Evolutionary conservation across 2,113 vertebrate species (phyloP), one percentile per base, ranked within the genome.

Genomic region (Aegotheles bennettii): DNA sequence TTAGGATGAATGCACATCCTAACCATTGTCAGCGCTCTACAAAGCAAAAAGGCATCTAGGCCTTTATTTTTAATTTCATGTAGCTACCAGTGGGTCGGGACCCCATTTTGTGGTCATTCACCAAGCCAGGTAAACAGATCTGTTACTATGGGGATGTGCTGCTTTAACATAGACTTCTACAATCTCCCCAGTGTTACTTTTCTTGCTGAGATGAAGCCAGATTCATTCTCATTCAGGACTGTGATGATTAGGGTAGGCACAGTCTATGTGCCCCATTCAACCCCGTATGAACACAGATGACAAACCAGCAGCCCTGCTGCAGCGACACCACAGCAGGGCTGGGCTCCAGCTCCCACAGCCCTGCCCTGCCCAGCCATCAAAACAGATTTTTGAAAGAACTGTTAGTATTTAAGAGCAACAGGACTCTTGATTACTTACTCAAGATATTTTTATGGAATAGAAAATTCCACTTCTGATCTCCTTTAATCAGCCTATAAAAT

Each of bases 251-350:
- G 21, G 29, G 16, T 6, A 51, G 35, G 48, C n/a, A 73, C 36
- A 65, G 50, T 12, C 35, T 14, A 12, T 2, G 3, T 23, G 13
- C 11, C 43, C 11, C 42, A 6, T 11, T 23, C 45, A 38, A 11
- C 16, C 13, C 6, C 1, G 6, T 18, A 10, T 0, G 2, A 76
- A 15, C 25, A 56, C 13, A 50, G 54, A 21, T 31, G 36, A 29
- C 7, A 85, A 57, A 78, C 9, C 8, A 4, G 29, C 35, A 79
- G 33, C 14, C 9, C n/a, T 35, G 26, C 14, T 14, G 24, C 42
- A 45, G 24, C 0, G 1, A 19, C 1, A 1, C 16, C 1, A 0
- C 89, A 57, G 18, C 6, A 70, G 29, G 54, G 17, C 26, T 2
- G 1, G 36, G n/a, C 14, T 74, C 24, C 68, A 57, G 26, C 17